Evolutionary conservation across 2,797 vertebrate genomes (phyloP), one percentile per base, ranked within the genome.

Genomic region (Pelochelys cantorii): DNA sequence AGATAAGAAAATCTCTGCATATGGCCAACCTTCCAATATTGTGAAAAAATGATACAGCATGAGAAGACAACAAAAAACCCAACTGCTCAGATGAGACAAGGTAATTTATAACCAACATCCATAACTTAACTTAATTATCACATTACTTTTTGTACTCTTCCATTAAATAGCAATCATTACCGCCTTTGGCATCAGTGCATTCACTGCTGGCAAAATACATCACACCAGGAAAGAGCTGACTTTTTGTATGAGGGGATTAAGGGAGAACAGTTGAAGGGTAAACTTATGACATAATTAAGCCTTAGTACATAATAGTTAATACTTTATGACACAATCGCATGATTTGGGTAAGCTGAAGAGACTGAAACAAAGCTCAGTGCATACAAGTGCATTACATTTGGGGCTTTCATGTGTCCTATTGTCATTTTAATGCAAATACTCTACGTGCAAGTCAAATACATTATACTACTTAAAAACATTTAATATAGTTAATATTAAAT

Each of bases 1-100:
- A 98, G 98, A 98, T 98, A 98, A 98, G 98, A 90, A 97, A 98
- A 97, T 97, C 97, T 97, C 92, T 94, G 89, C 93, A 94, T 89
- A 88, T 48, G 65, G 97, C 96, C 97, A 97, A 94, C 96, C 90
- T 97, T 96, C 94, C 95, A 96, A 94, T 96, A 96, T 75, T 93
- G 93, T 94, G 93, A 91, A 96, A 97, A 97, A 96, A 97, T 96
- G 92, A 94, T 92, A 91, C 91, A 92, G 74, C 80, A 88, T 87
- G 87, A 96, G 92, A 88, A 95, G 92, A 97, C 82, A 96, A 97
- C 94, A 96, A 92, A 97, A 97, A 57, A 88, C 81, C 79, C 92
- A 94, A 97, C 88, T 95, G 95, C 93, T 96, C 97, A 95, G 90
- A 96, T 52, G 83, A 96, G 89, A 97, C 96, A 96, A 96, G 23